Conservation (phyloP, 64 coral and sea anemone species). For the Stichodactyla helianthus region DNA sequence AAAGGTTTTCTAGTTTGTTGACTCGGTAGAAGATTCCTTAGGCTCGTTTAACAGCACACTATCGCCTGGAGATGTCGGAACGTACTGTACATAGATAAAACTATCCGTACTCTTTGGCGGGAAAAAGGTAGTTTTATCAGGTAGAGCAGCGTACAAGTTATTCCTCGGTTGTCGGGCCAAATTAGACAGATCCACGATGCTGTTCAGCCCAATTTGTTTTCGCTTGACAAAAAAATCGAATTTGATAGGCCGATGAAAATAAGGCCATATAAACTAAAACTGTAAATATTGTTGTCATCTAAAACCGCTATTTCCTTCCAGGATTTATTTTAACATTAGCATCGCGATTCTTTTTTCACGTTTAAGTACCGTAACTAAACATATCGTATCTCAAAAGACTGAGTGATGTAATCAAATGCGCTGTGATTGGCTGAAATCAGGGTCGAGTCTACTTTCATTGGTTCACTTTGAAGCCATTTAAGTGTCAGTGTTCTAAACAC, state of each 20-base stretch:
- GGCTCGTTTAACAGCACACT: too few species aligned
- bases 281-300: background rate
- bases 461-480: background rate
- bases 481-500: background rate
- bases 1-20: too few species aligned
- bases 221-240: background rate
- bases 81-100: too few species aligned
- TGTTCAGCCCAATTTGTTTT: background rate
- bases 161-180: too few species aligned
- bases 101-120: too few species aligned
- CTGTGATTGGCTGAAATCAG: background rate
- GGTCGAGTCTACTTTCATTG: background rate
- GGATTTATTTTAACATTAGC: background rate
- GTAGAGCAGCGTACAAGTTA: too few species aligned
- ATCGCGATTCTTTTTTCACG: background rate
- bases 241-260: background rate
- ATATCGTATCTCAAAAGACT: background rate
- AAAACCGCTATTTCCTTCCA: constrained; percentile 4
- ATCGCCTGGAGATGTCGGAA: too few species aligned
- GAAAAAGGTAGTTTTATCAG: too few species aligned
- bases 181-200: too few species aligned
- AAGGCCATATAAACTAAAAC: background rate
- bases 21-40: too few species aligned
- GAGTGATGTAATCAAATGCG: background rate
- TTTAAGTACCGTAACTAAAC: background rate